Evolutionary conservation across 2,797 vertebrate genomes (phyloP), one percentile per base, ranked within the genome.

Genomic region (Jordanella pulchra): DNA sequence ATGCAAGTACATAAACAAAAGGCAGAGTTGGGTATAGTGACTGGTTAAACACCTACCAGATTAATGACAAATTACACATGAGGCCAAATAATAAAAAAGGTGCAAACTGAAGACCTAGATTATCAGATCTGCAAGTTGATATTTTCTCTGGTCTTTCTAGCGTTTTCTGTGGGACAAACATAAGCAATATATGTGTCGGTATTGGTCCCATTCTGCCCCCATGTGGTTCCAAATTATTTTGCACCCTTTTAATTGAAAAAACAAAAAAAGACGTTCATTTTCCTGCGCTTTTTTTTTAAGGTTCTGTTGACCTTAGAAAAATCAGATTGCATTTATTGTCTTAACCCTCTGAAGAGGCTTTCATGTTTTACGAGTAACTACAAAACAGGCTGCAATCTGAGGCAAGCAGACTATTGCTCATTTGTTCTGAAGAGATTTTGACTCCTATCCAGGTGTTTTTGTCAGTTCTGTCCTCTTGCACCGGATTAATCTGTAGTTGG

Each of bases 161-260:
- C 23, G 21, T 5, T 23, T 21, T 32, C 30, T 1, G 18, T 35
- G 21, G 11, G 23, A 42, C 32, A 13, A 44, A 23, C 2, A 14
- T 25, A 23, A 42, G 23, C n/a, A 42, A 25, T 25, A 3, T 4
- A 63, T 44, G 23, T n/a, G 15, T 63, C n/a, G 42, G 60, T 44
- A 35, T 25, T 63, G 60, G 39, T 3, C 60, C 35, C 60, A 13
- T 63, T 63, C 60, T 63, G 35, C 60, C 60, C 60, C 21, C 60
- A 6, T 63, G 60, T 63, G 39, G 60, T 44, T 63, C 23, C 3
- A 63, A 42, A 63, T n/a, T 14, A 44, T 42, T 7, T 63, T 63
- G 60, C 60, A 63, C n/a, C 35, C 7, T 63, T 39, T 23, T n/a
- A 3, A 25, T 2, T 42, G 7, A 10, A 63, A 15, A 50, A 50